Evolutionary conservation across 2,888 invertebrate species (phyloP), one percentile per base, ranked within the genome.

Genomic region (Cremastinae sp.): DNA sequence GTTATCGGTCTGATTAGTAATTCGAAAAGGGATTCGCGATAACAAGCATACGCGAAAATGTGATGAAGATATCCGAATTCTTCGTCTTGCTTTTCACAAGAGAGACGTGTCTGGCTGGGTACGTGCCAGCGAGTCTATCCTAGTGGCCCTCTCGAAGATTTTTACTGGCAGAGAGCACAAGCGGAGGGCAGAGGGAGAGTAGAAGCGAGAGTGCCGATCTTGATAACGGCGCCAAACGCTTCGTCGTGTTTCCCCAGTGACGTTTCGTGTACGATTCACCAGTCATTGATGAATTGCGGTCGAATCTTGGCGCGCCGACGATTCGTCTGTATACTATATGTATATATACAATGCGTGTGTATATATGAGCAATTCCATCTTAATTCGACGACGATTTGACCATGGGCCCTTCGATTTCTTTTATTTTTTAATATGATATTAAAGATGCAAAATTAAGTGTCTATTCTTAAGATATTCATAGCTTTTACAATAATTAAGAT

Each of bases 231-330:
- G 51, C 66, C 68, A 41, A 51, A 61, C 66, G 53, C 20, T 45
- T 43, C 54, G 62, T 49, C 51, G 49, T 28, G 45, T 69, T 66
- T 68, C 74, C 43, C 45, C 58, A 51, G 62, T 62, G 58, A 62
- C 62, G 56, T 38, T 45, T 45, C 62, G 47, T 59, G 53, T 56
- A 51, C 71, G 56, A 49, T 66, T 20, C 53, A 16, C 72, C 72
- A 62, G 72, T 75, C 75, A 75, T 75, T 72, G 75, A 75, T 72
- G 75, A 75, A 72, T 72, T 72, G 75, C 75, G 72, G 75, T 72
- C 72, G 72, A 41, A 66, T 58, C 68, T 51, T 45, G 36, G 62
- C 49, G 49, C 66, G 51, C 8, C 51, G 18, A 47, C 51, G 45
- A 68, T 58, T 47, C 59, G 64, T 64, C 58, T 36, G 28, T 28